A percentile compares a stretch with the other conserved stretches of the same genome.
Conservation (phyloP, 2,888 invertebrate species). For the Sphecodes monilicornis region DNA sequence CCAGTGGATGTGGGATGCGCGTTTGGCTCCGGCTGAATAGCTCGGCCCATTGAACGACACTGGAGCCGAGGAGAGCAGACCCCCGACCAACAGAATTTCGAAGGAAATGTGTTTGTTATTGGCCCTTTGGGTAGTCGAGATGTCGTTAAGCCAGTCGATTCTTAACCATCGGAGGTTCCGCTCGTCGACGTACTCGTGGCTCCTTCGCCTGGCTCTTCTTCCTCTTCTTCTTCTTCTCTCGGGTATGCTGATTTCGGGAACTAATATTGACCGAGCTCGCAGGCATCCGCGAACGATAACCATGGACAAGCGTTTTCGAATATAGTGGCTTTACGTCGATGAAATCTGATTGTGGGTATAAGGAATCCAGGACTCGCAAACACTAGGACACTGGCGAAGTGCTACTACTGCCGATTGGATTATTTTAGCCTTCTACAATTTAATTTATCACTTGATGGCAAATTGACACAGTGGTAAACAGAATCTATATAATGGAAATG, state of each 20-base stretch:
- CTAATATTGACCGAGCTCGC: background rate
- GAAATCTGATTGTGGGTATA: background rate
- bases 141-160: constrained; percentile 16
- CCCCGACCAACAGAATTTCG: background rate
- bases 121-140: background rate
- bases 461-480: background rate
- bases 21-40: constrained; percentile 32
- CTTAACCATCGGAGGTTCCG: constrained; percentile 10
- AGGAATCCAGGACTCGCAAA: background rate
- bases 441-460: too few species aligned
- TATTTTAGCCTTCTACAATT: too few species aligned
- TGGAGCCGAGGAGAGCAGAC: background rate
- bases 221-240: background rate
- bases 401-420: background rate
- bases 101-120: constrained; percentile 13
- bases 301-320: background rate
- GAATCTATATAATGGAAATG: background rate
- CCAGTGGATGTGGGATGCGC: constrained; percentile 26
- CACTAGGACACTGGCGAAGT: background rate
- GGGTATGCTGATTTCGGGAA: background rate
- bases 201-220: background rate
- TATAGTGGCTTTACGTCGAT: background rate
- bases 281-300: background rate
- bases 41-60: background rate
- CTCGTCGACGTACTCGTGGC: background rate